A percentile compares a stretch with the other conserved stretches of the same genome.
phyloP scores from a whole-genome alignment of 1,140 invertebrate species.

The Rhopalosiphum maidis region DNA sequence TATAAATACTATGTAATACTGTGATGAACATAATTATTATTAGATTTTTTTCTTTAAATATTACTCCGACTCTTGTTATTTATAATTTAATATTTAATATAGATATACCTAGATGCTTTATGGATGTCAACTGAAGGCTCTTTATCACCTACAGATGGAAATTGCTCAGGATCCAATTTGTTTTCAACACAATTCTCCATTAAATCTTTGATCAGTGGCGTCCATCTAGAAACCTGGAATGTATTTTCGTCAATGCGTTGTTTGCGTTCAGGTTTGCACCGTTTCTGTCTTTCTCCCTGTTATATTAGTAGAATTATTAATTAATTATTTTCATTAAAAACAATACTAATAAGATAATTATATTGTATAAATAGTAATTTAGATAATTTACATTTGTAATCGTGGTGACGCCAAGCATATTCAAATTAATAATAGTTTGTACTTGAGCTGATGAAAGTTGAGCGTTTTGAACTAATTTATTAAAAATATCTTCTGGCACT shows the following conservation, averaged over 20 bases:
- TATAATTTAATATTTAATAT: background rate
- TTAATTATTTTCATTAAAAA: background rate
- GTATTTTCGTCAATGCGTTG: slow-evolving; percentile 96
- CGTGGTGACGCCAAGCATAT: slow-evolving; percentile 94
- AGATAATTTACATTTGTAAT: slow-evolving; percentile 82
- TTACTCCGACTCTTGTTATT: background rate
- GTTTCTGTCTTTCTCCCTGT: slow-evolving; percentile 82
- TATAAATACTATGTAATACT: background rate
- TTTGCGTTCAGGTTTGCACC: slow-evolving; percentile 85
- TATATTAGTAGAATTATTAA: background rate
- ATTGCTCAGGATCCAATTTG: slow-evolving; percentile 94
- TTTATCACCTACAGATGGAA: slow-evolving; percentile 93
- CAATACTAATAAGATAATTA: background rate
- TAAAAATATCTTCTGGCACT: slow-evolving; percentile 97
- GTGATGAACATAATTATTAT: background rate
- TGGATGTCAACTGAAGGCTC: background rate
- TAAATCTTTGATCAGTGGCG: slow-evolving; percentile 95
- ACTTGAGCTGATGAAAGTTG: slow-evolving; percentile 89
- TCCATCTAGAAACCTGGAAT: slow-evolving; percentile 97
- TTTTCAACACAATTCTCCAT: slow-evolving; percentile 99
- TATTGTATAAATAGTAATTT: background rate
- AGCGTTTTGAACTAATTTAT: slow-evolving; percentile 95
- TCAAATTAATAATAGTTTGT: slow-evolving; percentile 95
- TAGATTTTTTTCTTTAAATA: background rate
- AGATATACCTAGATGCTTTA: background rate